phyloP scores from a whole-genome alignment of 2,797 vertebrate species.

The Mycteria americana region DNA sequence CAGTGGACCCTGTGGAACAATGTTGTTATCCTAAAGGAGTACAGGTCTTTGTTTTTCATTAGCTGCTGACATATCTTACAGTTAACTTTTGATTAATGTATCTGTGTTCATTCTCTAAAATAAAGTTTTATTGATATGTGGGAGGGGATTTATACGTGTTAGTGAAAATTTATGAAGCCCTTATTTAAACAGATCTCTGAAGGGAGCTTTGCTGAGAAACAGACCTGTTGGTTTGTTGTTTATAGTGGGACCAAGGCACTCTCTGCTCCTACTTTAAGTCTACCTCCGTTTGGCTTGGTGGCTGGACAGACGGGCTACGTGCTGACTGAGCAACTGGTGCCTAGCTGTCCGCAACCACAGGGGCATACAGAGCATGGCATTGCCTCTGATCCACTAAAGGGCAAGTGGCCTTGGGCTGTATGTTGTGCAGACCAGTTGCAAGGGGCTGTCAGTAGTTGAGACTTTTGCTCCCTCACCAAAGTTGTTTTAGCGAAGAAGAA shows the following conservation, averaged over 20 bases:
- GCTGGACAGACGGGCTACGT: rapidly evolving
- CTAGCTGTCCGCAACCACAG: neutral
- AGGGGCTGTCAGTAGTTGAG: neutral
- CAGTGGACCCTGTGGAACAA: neutral
- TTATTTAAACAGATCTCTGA: neutral
- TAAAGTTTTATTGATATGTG: neutral
- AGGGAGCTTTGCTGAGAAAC: neutral
- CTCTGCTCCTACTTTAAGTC: neutral
- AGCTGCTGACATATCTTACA: neutral
- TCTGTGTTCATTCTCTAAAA: constrained; percentile 20
- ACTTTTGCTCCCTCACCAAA: neutral
- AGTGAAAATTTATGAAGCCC: neutral
- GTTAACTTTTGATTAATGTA: neutral
- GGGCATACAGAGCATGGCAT: too few relatives aligned
- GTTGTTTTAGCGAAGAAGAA: neutral
- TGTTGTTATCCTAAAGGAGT: neutral
- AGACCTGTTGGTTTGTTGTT: neutral
- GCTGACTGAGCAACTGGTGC: neutral
- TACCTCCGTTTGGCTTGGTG: neutral
- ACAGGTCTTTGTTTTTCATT: constrained; percentile 1
- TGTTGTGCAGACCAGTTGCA: neutral
- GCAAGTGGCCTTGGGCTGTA: neutral
- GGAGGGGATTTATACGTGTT: neutral
- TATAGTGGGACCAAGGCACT: neutral
- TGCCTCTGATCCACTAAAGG: neutral